Evolutionary conservation across 2,797 vertebrate species (phyloP).

Genomic region (Loriculus beryllinus): DNA sequence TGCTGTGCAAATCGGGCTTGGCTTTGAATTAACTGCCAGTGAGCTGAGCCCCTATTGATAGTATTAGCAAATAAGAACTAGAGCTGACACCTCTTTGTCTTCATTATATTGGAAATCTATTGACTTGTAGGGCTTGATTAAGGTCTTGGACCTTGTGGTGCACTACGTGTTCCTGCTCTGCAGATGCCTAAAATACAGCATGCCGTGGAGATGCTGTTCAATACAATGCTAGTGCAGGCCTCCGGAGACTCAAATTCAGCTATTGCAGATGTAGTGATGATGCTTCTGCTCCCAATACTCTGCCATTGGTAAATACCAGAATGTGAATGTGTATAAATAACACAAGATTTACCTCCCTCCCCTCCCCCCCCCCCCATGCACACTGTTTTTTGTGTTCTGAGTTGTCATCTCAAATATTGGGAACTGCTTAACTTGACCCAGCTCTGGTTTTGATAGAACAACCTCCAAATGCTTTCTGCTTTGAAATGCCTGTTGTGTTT

Average conservation of each 20-base stretch:
- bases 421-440: neutral
- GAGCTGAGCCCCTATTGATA: constrained; percentile 46
- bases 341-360: neutral
- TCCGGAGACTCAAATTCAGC: neutral
- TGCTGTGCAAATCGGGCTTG: constrained; percentile 52
- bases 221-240: neutral
- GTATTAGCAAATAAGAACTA: constrained; percentile 23
- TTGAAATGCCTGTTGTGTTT: neutral
- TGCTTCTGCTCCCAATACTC: neutral
- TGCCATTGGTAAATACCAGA: neutral
- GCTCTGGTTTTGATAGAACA: neutral
- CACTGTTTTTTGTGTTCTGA: neutral
- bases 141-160: neutral
- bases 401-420: neutral
- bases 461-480: neutral
- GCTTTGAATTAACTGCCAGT: constrained; percentile 62
- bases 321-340: neutral
- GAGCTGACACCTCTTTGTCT: constrained; percentile 53
- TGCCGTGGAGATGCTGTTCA: neutral
- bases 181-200: neutral
- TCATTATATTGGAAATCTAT: constrained; percentile 11
- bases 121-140: constrained; percentile 1
- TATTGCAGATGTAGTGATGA: neutral
- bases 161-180: neutral
- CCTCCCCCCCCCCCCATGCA: too few species aligned